Base-by-base conservation (phyloP, 1,140 invertebrate genomes). In the Drosophila simulans region DNA sequence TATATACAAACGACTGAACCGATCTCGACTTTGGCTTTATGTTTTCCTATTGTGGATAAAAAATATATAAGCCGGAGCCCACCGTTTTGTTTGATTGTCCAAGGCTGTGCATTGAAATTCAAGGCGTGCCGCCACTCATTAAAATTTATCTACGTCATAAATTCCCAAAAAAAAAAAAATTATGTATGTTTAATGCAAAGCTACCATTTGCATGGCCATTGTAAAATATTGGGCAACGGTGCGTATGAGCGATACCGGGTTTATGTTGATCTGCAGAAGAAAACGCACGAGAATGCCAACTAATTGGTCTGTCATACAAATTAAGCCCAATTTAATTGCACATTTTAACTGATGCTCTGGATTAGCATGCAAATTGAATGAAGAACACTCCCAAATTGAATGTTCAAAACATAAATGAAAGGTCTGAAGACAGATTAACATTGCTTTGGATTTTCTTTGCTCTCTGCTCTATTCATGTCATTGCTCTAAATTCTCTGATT, bases 131-230 rank as follows among this genome's bases (percentile, higher is more conserved):
- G 49, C 43, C 48, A 69, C 76, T 55, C 59, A 86, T 86, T 89
- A 71, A 69, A 83, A 64, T 89, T 83, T 66, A 86, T 88, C 66
- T 62, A 89, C 84, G 76, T 86, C 84, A 89, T 83, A 88, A 79
- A 80, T 72, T 72, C 60, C 43, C 49, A 17, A 17, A 17, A 17
- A 17, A 17, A 85, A 39, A 63, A 17, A 49, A 65, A 53, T 63
- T 58, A 42, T 68, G 31, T 39, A 25, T 68, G 25, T 35, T 25
- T 40, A 56, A 51, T 68, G 51, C 43, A 60, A 46, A 49, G 53
- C 59, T 62, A 17, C 13, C 22, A 48, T 58, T 59, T 58, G 60
- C 34, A 52, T 49, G 37, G 25, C n/a, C 35, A 40, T 46, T 45
- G 40, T 40, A 37, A 70, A 31, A 57, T 34, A 56, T 56, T 48